These are phyloP conservation scores for Lepisosteus osseus DNA, from an alignment of 2,113 vertebrate genomes.

Conservation along the genomic window DNA sequence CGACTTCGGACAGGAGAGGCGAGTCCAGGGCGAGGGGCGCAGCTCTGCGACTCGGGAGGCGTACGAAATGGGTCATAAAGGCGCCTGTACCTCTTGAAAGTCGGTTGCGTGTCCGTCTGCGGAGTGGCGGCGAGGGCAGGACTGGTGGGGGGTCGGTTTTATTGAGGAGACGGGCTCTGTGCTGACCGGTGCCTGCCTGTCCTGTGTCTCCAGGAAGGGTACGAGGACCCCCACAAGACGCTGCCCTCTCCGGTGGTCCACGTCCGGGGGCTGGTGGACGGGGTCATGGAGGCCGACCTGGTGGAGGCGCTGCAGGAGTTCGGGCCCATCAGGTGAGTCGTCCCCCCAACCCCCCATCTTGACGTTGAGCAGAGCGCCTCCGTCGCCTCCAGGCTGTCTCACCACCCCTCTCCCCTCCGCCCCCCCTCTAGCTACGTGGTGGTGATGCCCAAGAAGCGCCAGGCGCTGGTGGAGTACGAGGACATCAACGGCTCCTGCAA, in stretches of 20 bases:
- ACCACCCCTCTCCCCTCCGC: not conserved
- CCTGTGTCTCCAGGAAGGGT: conserved; percentile 70
- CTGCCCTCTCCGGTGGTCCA: conserved; percentile 90
- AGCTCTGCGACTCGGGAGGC: no score
- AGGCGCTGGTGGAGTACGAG: conserved; percentile 91
- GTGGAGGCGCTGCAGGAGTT: conserved; percentile 92
- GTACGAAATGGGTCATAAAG: no score
- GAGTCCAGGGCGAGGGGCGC: no score
- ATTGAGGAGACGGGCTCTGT: no score
- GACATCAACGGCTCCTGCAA: conserved; percentile 85
- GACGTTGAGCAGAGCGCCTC: no score
- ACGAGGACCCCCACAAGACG: conserved; percentile 89
- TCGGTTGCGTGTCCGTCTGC: no score
- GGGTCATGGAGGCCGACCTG: conserved; percentile 86
- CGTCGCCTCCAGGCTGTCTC: no score
- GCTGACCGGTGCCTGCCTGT: not conserved
- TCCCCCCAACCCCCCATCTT: no score
- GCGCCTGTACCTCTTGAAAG: no score
- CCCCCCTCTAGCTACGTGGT: conserved; percentile 78
- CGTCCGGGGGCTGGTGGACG: conserved; percentile 86
- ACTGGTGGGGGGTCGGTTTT: no score
- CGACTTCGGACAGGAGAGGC: no score
- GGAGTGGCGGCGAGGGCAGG: no score
- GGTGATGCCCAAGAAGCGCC: conserved; percentile 94
- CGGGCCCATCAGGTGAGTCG: conserved; percentile 82